phyloP scores from a whole-genome alignment of 1,140 invertebrate species.

The Acyrthosiphon pisum region DNA sequence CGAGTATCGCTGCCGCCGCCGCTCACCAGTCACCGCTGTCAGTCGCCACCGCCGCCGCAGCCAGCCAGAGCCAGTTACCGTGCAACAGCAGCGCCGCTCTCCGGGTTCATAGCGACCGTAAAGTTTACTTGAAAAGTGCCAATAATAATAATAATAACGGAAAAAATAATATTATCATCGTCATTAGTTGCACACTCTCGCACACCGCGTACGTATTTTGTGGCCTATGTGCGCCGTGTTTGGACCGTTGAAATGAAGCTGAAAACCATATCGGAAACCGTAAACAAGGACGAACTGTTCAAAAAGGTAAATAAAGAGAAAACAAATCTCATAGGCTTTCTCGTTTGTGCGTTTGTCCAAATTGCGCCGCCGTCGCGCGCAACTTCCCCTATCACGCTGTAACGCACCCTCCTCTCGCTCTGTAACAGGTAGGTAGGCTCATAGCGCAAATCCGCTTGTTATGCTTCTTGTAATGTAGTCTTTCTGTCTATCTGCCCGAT shows the following conservation, averaged over 20 bases:
- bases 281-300: constrained; percentile 50
- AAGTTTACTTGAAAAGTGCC: neutral
- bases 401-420: constrained; percentile 1
- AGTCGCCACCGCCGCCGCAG: neutral
- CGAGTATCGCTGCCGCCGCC: neutral
- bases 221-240: neutral
- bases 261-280: constrained; percentile 50
- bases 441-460: neutral
- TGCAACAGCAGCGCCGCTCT: neutral
- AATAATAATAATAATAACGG: neutral
- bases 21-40: neutral
- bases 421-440: constrained; percentile 18
- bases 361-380: neutral
- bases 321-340: neutral
- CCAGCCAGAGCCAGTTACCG: neutral
- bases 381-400: neutral
- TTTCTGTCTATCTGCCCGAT: neutral
- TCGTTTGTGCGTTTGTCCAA: neutral
- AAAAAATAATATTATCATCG: neutral
- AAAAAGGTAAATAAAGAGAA: constrained; percentile 42
- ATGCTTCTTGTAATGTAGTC: neutral
- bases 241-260: constrained; percentile 50
- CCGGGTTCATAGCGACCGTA: neutral
- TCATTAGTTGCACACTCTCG: neutral
- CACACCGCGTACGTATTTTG: neutral